A percentile compares a stretch with the other conserved stretches of the same genome.
phyloP scores from a whole-genome alignment of 1,140 invertebrate species.

The Drosophila biarmipes region DNA sequence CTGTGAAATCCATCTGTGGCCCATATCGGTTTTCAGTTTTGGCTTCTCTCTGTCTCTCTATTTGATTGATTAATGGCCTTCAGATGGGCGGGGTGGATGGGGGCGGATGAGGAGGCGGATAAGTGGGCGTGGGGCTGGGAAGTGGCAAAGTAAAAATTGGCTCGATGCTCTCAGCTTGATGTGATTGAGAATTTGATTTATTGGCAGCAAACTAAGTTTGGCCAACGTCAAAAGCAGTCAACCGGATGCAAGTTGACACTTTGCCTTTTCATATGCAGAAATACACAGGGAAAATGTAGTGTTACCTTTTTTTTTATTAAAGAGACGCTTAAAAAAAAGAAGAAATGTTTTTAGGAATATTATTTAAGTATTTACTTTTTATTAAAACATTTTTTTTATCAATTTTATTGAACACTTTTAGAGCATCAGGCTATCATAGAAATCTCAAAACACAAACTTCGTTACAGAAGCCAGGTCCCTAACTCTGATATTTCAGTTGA shows the following conservation, averaged over 20 bases:
- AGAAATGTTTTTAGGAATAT: no score
- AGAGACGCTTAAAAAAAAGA: no score
- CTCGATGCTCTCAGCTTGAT: constrained; percentile 51
- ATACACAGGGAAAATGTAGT: not conserved
- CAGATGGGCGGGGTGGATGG: constrained; percentile 2
- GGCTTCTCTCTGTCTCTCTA: constrained; percentile 3
- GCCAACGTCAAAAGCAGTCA: constrained; percentile 46
- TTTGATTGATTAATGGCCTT: constrained; percentile 64
- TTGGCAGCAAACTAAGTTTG: constrained; percentile 66
- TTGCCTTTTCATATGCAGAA: constrained; percentile 19
- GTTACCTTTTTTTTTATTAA: not conserved
- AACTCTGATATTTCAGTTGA: not conserved
- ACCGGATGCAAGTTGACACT: constrained; percentile 43
- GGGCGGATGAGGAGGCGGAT: not conserved
- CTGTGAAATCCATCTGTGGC: not conserved
- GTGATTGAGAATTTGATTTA: constrained; percentile 77
- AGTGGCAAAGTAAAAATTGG: constrained; percentile 25
- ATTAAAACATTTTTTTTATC: no score
- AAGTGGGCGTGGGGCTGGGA: not conserved
- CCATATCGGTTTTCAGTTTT: constrained; percentile 7
- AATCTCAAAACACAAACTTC: not conserved
- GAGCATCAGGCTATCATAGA: not conserved
- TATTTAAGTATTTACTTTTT: no score
- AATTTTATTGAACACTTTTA: not conserved
- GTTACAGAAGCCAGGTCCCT: not conserved